These are phyloP conservation scores for Sternarchorhynchus goeldii DNA, from an alignment of 2,797 vertebrate genomes.

Conservation along the genomic window DNA sequence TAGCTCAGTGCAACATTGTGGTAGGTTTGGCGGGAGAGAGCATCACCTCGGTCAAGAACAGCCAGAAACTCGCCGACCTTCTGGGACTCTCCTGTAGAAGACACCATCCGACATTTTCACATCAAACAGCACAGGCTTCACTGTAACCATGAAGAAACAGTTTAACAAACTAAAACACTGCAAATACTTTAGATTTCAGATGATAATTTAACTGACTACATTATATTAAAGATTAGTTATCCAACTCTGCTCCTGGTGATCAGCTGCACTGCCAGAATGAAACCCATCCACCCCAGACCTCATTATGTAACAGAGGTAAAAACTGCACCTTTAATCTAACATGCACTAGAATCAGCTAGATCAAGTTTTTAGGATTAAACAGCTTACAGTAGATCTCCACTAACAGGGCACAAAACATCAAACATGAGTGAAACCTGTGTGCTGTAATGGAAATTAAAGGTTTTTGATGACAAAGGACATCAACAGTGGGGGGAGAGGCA, in stretches of 20 bases:
- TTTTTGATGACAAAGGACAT: neutral
- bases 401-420: neutral
- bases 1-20: conserved; percentile 81
- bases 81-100: conserved; percentile 77
- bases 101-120: neutral
- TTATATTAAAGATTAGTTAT: no score
- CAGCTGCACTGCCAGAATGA: no score
- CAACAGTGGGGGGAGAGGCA: neutral
- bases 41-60: conserved; percentile 88
- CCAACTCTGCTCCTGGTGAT: no score
- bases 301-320: no score
- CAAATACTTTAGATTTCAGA: no score
- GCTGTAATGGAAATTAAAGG: conserved; percentile 6
- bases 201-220: no score
- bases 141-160: neutral
- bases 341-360: no score
- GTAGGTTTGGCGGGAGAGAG: conserved; percentile 78
- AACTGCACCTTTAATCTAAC: no score
- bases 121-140: neutral
- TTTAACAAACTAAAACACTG: neutral
- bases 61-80: conserved; percentile 83
- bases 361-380: no score
- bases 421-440: neutral
- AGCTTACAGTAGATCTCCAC: no score
- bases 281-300: no score